Conservation (phyloP, 2,797 vertebrate species). For the Buphagus erythrorhynchus region DNA sequence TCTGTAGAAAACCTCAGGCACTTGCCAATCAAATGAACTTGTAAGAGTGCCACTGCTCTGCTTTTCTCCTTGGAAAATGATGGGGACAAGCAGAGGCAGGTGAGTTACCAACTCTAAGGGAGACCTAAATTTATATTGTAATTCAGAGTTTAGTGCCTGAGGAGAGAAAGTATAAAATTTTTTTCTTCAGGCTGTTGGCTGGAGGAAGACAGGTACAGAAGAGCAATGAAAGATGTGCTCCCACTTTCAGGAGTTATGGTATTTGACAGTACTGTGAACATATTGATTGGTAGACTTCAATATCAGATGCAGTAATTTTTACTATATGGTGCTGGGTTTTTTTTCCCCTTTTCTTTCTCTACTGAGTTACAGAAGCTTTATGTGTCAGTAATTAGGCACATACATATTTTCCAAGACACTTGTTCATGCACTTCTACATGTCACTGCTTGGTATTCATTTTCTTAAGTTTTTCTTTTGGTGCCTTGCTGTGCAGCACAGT, state of each 20-base stretch:
- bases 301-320: not conserved
- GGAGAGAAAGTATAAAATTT: not conserved
- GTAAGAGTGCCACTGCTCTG: not conserved
- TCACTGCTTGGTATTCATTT: not conserved
- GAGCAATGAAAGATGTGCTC: not conserved
- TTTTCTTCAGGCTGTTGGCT: not conserved
- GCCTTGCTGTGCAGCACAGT: not conserved
- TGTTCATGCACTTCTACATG: not conserved
- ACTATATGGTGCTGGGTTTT: not conserved
- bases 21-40: constrained; percentile 24
- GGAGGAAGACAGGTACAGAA: not conserved
- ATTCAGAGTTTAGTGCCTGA: not conserved
- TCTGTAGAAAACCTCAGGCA: constrained; percentile 43
- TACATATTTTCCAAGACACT: not conserved
- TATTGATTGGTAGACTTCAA: not conserved
- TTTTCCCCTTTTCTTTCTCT: not conserved
- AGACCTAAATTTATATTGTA: not conserved
- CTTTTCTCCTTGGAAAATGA: not conserved
- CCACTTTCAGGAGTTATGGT: not conserved
- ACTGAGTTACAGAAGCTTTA: not conserved
- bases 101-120: not conserved
- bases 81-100: not conserved
- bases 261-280: not conserved
- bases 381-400: not conserved
- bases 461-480: not conserved